Conservation (phyloP, 2,888 invertebrate genomes). For the Melinaea menophilus region DNA sequence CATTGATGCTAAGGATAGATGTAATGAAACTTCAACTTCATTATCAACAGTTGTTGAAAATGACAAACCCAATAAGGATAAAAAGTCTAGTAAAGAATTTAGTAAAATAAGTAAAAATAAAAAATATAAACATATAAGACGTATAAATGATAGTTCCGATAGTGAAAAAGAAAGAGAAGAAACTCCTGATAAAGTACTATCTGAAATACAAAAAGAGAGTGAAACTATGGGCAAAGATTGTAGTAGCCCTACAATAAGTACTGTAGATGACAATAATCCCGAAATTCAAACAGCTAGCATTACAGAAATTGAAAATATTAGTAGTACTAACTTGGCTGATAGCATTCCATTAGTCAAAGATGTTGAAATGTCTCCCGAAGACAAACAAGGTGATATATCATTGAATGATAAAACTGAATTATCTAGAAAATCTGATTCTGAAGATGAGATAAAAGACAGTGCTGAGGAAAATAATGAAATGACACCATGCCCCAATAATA, state of each 20-base stretch:
- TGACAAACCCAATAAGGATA: conserved; percentile 1
- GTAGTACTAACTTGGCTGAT: background rate
- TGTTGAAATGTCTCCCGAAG: too few species aligned
- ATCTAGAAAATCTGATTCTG: background rate
- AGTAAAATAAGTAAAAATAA: conserved; percentile 26
- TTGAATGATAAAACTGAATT: background rate
- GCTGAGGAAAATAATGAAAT: conserved; percentile 7
- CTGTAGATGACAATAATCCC: background rate
- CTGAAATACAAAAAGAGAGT: background rate
- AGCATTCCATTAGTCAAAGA: too few species aligned
- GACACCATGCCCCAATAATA: conserved; percentile 13
- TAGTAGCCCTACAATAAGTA: conserved; percentile 16
- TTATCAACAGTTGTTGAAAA: conserved; percentile 11
- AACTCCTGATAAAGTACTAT: background rate
- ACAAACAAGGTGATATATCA: background rate
- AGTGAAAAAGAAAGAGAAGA: conserved; percentile 25
- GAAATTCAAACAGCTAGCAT: background rate
- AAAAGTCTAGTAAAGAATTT: conserved; percentile 4
- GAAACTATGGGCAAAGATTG: conserved; percentile 2
- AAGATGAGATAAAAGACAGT: too few species aligned
- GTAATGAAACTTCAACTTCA: conserved; percentile 3
- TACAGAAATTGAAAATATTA: background rate
- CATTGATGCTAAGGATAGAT: conserved; percentile 12
- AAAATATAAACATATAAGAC: conserved; percentile 36
- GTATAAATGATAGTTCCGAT: conserved; percentile 41